These are phyloP conservation scores for Origma solitaria DNA, from an alignment of 2,113 vertebrate species.

Conservation along the genomic window DNA sequence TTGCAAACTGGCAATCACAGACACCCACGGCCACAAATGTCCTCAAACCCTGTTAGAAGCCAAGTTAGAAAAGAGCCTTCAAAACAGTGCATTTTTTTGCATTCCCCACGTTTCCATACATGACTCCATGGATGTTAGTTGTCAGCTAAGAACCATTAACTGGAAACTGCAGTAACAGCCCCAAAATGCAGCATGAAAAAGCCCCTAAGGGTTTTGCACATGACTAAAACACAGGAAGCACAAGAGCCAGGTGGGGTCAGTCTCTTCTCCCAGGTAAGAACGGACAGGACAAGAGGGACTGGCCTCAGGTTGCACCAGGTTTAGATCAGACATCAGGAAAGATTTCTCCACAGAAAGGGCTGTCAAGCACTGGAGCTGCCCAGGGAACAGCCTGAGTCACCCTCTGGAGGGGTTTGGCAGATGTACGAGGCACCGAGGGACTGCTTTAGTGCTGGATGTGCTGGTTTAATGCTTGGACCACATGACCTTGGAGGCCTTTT, in stretches of 20 bases:
- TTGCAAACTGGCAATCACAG: background rate
- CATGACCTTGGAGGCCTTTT: background rate
- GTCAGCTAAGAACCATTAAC: background rate
- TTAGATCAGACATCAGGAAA: background rate
- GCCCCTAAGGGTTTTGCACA: background rate
- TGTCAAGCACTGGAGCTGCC: background rate
- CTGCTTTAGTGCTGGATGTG: background rate
- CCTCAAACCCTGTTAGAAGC: background rate
- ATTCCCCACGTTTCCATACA: background rate
- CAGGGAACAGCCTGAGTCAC: background rate
- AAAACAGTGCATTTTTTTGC: background rate
- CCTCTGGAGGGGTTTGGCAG: background rate
- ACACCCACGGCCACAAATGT: background rate
- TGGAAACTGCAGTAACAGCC: background rate
- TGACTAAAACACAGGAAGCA: background rate
- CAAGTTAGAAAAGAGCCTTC: background rate
- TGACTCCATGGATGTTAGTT: background rate
- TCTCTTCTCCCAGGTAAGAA: background rate
- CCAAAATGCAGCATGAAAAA: background rate
- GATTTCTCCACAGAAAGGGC: background rate
- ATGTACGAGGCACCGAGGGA: background rate
- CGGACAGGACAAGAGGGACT: background rate
- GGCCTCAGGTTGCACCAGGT: background rate
- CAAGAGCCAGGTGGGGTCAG: rapidly evolving
- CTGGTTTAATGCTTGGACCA: background rate